A percentile compares a stretch with the other conserved stretches of the same genome.
These are phyloP conservation scores for Lota lota DNA, from an alignment of 2,113 vertebrate genomes.

Conservation along the genomic window DNA sequence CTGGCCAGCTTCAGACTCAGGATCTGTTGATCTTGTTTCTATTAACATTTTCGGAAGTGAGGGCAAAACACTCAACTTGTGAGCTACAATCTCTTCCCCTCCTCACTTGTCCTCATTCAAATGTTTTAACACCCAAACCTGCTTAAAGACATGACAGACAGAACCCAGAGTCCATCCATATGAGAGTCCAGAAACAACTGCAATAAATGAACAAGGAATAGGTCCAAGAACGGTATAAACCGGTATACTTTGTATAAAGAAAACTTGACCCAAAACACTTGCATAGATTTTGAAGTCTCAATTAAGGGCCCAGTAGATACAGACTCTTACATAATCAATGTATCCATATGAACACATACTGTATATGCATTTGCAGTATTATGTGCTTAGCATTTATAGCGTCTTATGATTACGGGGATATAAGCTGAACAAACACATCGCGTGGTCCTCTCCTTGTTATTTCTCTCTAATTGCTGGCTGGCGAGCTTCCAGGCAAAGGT, in stretches of 20 bases:
- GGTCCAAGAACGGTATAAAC: too few relatives aligned
- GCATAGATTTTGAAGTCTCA: too few relatives aligned
- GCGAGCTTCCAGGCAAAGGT: conserved; percentile 68
- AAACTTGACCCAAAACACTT: too few relatives aligned
- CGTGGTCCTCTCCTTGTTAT: conserved; percentile 56
- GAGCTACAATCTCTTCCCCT: conserved; percentile 45
- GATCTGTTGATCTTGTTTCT: conserved; percentile 19
- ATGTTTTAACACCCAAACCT: conserved; percentile 31
- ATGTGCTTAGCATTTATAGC: conserved; percentile 33
- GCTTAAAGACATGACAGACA: background rate
- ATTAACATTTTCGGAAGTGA: conserved; percentile 45
- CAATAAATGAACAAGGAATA: too few relatives aligned
- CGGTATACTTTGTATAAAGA: too few relatives aligned
- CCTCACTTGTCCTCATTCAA: conserved; percentile 15
- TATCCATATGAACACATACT: too few relatives aligned
- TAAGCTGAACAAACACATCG: conserved; percentile 68
- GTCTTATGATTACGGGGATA: conserved; percentile 49
- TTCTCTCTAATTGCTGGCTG: conserved; percentile 71
- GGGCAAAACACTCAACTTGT: conserved; percentile 58
- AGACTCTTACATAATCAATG: too few relatives aligned
- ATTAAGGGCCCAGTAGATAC: too few relatives aligned
- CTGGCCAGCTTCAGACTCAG: too few relatives aligned
- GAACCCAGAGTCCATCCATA: too few relatives aligned
- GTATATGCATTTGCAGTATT: background rate
- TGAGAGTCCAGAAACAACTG: too few relatives aligned